Percentiles rank a stretch among this genome's conserved stretches.
Evolutionary conservation across 2,113 vertebrate species (phyloP).

Genomic region (Panurus biarmicus): DNA sequence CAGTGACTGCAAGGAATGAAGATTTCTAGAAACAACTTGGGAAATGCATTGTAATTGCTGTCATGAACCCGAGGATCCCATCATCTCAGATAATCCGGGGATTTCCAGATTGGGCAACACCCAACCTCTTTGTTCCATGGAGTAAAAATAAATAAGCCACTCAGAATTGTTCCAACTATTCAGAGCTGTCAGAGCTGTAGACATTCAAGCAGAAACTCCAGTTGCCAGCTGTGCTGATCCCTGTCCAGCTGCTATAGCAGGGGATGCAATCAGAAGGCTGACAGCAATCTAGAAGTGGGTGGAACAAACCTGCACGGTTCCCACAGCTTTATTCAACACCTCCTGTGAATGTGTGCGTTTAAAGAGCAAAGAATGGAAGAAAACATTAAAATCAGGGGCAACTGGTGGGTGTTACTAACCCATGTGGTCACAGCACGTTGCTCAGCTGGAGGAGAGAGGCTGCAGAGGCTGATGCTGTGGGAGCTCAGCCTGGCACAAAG

Average conservation of each 20-base stretch:
- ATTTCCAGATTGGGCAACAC: not conserved
- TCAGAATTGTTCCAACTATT: not conserved
- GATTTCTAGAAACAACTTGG: not conserved
- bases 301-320: not conserved
- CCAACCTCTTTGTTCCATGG: not conserved
- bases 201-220: not conserved
- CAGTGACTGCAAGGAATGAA: not conserved
- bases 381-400: not conserved
- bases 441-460: not conserved
- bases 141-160: not conserved
- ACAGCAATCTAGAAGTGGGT: not conserved
- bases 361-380: not conserved
- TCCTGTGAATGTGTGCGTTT: not conserved
- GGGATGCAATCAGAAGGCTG: not conserved
- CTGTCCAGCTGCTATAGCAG: not conserved
- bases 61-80: not conserved
- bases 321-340: not conserved
- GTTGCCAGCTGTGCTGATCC: not conserved
- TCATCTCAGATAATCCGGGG: not conserved
- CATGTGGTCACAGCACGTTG: too few species aligned
- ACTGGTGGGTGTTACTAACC: not conserved
- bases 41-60: not conserved
- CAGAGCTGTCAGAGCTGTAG: not conserved
- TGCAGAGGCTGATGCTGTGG: not conserved
- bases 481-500: not conserved